Base-by-base conservation (phyloP, 2,797 vertebrate species). In the Sparidentex hasta region DNA sequence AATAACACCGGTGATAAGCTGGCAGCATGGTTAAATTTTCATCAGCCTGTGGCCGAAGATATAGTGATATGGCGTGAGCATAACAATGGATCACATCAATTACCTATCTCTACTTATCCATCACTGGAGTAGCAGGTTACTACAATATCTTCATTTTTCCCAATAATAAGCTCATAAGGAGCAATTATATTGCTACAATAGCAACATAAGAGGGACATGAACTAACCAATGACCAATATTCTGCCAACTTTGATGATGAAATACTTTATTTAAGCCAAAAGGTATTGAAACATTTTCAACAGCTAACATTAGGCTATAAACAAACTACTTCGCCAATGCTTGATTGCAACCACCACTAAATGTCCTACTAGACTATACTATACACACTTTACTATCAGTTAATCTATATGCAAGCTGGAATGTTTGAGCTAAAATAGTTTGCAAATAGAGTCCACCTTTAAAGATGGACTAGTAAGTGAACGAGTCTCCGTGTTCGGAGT, bases 1-100 rank as follows among this genome's bases (percentile, higher is more conserved):
- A 85, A 74, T 52, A 76, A 66, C 64, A 43, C 58, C 21, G 63
- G 75, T 63, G 55, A 71, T 69, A 54, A 73, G 29, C 73, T 74
- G 77, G 72, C 63, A 71, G 74, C 29, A 56, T 6, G 55, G 48
- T 51, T 47, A 57, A 55, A 55, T 41, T 69, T 71, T 71, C 54
- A 65, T 71, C 66, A 65, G 38, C 41, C 57, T 51, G 50, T 23
- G 25, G 54, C 66, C 59, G 74, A 23, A 67, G 50, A 69, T 73
- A 41, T 46, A 52, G 47, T 16, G 27, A 51, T 55, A 33, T 14
- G 23, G 56, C 55, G 14, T 51, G 51, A 65, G 3, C 55, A 27
- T 55, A 33, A 14, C 50, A 50, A 11, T 57, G 44, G 59, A 44
- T 51, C 14, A 38, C 38, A 48, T 57, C 57, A 64, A 44, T 16